These are phyloP conservation scores for Cacatua alba DNA, from an alignment of 2,113 vertebrate genomes.

Conservation along the genomic window DNA sequence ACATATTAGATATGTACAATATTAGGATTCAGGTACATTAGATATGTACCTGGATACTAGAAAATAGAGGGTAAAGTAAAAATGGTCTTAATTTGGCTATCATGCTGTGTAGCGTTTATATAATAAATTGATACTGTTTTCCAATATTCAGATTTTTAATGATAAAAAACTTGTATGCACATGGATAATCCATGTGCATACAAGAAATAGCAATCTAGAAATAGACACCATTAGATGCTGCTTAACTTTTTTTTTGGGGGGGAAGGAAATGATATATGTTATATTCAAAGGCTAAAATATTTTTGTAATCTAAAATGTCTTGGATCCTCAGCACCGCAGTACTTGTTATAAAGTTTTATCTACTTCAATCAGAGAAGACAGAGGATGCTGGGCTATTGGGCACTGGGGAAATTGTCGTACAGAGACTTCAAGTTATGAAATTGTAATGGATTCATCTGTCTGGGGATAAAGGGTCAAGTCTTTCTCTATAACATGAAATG, in stretches of 20 bases:
- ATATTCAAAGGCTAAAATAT: not conserved
- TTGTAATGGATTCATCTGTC: not conserved
- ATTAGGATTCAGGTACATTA: not conserved
- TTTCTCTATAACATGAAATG: not conserved
- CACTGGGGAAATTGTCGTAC: not conserved
- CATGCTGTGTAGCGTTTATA: not conserved
- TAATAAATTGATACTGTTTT: not conserved
- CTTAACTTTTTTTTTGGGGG: rapidly evolving
- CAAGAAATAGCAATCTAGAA: not conserved
- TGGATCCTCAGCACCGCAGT: not conserved
- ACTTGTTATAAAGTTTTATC: not conserved
- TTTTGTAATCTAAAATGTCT: not conserved
- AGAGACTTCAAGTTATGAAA: not conserved
- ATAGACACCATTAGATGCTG: not conserved
- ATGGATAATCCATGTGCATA: not conserved
- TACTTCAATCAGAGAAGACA: not conserved
- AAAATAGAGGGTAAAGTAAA: not conserved
- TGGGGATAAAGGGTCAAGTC: not conserved
- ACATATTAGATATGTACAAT: not conserved
- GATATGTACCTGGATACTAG: not conserved
- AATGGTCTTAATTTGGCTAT: not conserved
- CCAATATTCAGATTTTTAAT: not conserved
- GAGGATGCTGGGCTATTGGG: not conserved
- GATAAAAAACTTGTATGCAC: not conserved
- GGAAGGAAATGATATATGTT: not conserved